Percentiles rank a stretch among this genome's conserved stretches.
Conservation (phyloP, 1,140 invertebrate genomes). For the Calycopis cecrops region DNA sequence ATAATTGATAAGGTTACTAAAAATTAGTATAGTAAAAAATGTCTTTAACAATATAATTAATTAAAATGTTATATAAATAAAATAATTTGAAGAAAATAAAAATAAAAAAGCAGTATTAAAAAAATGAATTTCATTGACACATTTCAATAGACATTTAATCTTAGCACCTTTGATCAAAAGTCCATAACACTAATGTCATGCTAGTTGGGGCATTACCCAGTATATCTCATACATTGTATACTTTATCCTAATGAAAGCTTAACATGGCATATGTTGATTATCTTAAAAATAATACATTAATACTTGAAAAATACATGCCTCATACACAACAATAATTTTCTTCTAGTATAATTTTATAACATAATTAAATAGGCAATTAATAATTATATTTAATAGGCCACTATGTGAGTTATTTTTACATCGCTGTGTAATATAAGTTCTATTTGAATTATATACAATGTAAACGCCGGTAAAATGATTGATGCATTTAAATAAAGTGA, state of each 20-base stretch:
- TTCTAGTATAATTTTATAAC: conserved; percentile 37
- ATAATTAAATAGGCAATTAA: conserved; percentile 17
- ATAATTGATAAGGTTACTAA: conserved; percentile 62
- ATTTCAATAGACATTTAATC: conserved; percentile 13
- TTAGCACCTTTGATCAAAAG: conserved; percentile 38
- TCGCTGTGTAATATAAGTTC: conserved; percentile 18
- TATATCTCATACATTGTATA: conserved; percentile 5
- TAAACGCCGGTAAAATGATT: conserved; percentile 53
- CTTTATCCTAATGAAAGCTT: conserved; percentile 8
- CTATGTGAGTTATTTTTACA: conserved; percentile 5
- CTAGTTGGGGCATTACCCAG: conserved; percentile 3
- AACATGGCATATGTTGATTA: conserved; percentile 11
- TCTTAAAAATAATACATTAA: conserved; percentile 31
- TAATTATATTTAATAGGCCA: conserved; percentile 13
- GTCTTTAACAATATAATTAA: conserved; percentile 60
- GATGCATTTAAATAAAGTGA: conserved; percentile 60
- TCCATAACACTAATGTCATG: conserved; percentile 38
- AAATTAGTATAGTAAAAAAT: conserved; percentile 65
- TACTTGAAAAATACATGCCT: conserved; percentile 12
- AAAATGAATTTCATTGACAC: conserved; percentile 20
- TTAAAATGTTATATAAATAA: conserved; percentile 48
- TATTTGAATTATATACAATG: conserved; percentile 69
- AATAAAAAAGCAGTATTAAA: conserved; percentile 44
- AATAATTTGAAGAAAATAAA: conserved; percentile 37
- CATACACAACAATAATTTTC: conserved; percentile 21